phyloP scores from a whole-genome alignment of 2,113 vertebrate genomes.

The Pseudopodoces humilis region DNA sequence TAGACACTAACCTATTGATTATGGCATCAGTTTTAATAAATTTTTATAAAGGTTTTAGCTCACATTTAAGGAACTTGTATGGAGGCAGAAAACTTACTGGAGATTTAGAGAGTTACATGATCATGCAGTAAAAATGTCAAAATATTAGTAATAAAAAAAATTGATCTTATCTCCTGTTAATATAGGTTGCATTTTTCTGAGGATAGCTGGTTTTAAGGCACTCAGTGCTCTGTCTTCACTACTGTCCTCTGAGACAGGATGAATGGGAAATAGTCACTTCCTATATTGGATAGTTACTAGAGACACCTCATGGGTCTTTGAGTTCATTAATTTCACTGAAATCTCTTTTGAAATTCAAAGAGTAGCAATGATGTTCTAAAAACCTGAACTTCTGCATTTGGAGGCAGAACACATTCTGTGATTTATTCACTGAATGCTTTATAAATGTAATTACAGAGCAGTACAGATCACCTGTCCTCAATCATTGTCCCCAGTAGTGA shows the following conservation, averaged over 20 bases:
- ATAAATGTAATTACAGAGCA: not conserved
- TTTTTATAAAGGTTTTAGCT: slow-evolving; percentile 11
- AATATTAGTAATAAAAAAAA: not conserved
- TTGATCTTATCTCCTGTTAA: not conserved
- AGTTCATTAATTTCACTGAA: not conserved
- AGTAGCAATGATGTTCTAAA: not conserved
- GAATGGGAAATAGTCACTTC: not conserved
- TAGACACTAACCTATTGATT: not conserved
- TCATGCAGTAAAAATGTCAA: slow-evolving; percentile 7
- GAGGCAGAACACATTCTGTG: not conserved
- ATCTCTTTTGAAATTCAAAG: not conserved
- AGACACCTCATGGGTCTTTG: not conserved
- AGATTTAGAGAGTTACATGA: not conserved
- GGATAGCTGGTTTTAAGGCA: not conserved
- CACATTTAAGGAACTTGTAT: not conserved
- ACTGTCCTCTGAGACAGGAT: not conserved
- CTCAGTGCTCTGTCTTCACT: not conserved
- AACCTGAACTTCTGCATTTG: not conserved
- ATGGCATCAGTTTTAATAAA: not conserved
- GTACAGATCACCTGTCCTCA: not conserved
- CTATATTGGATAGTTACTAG: not conserved
- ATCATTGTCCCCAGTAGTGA: not conserved
- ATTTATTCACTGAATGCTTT: not conserved
- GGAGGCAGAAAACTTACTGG: not conserved
- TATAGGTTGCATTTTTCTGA: not conserved